A percentile compares a stretch with the other conserved stretches of the same genome.
Evolutionary conservation across 1,140 invertebrate species (phyloP).

Genomic region (Drosophila busckii): DNA sequence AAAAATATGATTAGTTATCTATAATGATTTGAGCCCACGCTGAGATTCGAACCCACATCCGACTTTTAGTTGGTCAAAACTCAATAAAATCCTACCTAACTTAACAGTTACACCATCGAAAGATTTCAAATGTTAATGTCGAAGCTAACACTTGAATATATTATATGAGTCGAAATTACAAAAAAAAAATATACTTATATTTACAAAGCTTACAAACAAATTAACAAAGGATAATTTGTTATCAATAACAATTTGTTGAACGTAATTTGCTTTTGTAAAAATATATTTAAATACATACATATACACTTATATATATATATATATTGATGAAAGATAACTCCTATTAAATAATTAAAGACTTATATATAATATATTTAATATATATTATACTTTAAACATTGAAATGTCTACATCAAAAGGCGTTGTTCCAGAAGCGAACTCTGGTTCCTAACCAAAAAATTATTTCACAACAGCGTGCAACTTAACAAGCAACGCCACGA

Average conservation of each 20-base stretch:
- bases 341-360: no score
- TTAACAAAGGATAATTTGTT: not conserved
- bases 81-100: not conserved
- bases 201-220: not conserved
- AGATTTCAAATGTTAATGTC: not conserved
- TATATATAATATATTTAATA: no score
- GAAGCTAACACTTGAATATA: constrained; percentile 28
- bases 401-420: no score
- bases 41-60: constrained; percentile 54
- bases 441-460: no score
- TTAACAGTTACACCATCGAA: constrained; percentile 47
- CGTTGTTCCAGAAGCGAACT: no score
- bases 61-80: constrained; percentile 3
- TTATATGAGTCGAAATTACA: constrained; percentile 5
- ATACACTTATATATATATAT: no score
- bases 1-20: not conserved
- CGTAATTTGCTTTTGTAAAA: no score
- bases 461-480: no score
- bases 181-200: constrained; percentile 40
- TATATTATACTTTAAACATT: no score
- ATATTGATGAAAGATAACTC: no score
- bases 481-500: no score
- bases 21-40: not conserved
- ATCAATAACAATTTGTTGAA: not conserved
- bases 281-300: no score